A percentile compares a stretch with the other conserved stretches of the same genome.
Conservation (phyloP, 2,888 invertebrate genomes). For the Agapostemon virescens region DNA sequence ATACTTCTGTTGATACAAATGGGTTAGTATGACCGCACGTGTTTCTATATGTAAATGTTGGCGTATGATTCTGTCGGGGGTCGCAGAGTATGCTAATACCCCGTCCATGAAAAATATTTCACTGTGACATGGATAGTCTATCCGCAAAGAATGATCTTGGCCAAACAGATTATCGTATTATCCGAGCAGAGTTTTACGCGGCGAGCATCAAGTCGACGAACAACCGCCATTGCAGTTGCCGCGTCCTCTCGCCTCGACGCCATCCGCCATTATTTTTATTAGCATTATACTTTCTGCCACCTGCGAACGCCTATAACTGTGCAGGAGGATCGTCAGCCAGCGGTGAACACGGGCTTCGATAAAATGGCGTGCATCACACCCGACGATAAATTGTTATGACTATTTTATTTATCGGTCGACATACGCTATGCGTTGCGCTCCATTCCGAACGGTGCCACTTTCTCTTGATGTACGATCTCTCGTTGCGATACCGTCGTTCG, state of each 20-base stretch:
- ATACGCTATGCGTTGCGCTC: constrained; percentile 11
- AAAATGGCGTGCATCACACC: constrained; percentile 53
- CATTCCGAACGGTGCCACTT: constrained; percentile 6
- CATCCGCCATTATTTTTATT: constrained; percentile 72
- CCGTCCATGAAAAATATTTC: background rate
- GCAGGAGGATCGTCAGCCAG: constrained; percentile 53
- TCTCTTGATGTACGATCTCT: background rate
- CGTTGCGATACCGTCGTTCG: background rate
- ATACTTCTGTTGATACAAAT: too few relatives aligned
- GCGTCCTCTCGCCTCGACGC: constrained; percentile 50
- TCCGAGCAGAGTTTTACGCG: constrained; percentile 40
- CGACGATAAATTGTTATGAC: constrained; percentile 68
- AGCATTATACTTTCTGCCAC: constrained; percentile 70
- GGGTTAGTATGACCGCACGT: background rate
- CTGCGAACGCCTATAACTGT: constrained; percentile 68
- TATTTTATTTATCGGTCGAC: constrained; percentile 65
- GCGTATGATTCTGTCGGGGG: background rate
- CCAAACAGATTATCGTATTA: constrained; percentile 33
- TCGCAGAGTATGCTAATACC: background rate
- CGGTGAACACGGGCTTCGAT: constrained; percentile 59
- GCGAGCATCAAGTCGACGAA: constrained; percentile 27
- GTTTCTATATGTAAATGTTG: background rate
- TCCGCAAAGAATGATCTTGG: background rate
- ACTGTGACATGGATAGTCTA: background rate
- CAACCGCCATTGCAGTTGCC: constrained; percentile 21